Conservation (phyloP, 2,888 invertebrate genomes). For the Diploptera punctata region DNA sequence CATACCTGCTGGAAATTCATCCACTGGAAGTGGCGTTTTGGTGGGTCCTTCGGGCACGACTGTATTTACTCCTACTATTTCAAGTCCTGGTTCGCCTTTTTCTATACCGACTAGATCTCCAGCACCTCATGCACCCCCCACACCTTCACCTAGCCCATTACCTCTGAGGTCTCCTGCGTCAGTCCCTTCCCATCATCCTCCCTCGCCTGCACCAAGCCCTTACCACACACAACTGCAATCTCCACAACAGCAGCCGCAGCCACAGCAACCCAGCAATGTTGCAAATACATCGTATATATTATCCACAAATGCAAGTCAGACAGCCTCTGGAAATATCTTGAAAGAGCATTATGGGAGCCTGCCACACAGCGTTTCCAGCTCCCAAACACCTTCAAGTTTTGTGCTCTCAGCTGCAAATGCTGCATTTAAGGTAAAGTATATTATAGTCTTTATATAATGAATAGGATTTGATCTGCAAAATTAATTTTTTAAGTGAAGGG, state of each 20-base stretch:
- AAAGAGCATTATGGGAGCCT: slow-evolving; percentile 18
- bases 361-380: neutral
- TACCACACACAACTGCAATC: slow-evolving; percentile 39
- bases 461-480: no score
- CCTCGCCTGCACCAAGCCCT: slow-evolving; percentile 41
- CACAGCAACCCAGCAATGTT: slow-evolving; percentile 10
- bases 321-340: slow-evolving; percentile 8
- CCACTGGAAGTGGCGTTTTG: slow-evolving; percentile 23
- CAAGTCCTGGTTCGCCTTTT: slow-evolving; percentile 40
- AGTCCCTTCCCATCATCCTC: slow-evolving; percentile 37
- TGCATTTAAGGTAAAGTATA: slow-evolving; percentile 1
- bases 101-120: slow-evolving; percentile 40
- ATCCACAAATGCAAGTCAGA: neutral
- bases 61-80: slow-evolving; percentile 29
- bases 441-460: no score
- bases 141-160: slow-evolving; percentile 41
- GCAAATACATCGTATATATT: neutral
- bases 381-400: slow-evolving; percentile 26
- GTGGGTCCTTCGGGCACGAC: slow-evolving; percentile 37
- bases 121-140: slow-evolving; percentile 42
- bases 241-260: slow-evolving; percentile 33
- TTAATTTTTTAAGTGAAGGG: no score
- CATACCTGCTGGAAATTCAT: neutral
- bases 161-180: slow-evolving; percentile 41
- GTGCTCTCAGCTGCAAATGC: slow-evolving; percentile 23